Conservation (phyloP, 2,797 vertebrate genomes). For the Cynodonichthys magdalenae region DNA sequence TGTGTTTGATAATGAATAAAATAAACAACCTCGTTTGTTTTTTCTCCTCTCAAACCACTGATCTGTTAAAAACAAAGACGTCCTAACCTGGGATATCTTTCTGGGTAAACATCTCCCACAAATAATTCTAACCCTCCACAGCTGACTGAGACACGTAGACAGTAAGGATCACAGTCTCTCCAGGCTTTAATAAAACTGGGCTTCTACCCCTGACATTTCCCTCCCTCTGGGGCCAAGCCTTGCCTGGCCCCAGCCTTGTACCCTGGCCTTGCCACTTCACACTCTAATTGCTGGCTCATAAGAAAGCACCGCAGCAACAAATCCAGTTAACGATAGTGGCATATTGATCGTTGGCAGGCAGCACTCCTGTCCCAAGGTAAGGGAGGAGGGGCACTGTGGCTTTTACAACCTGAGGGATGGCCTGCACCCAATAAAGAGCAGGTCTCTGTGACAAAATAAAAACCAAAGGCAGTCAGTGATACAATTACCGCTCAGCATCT, state of each 20-base stretch:
- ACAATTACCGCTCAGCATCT: constrained; percentile 75
- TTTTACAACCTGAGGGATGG: constrained; percentile 79
- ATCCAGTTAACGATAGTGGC: constrained; percentile 81
- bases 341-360: constrained; percentile 80
- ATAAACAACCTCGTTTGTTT: constrained; percentile 23
- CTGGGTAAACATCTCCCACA: constrained; percentile 61
- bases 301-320: constrained; percentile 80
- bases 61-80: constrained; percentile 49
- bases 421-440: constrained; percentile 78
- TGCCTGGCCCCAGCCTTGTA: constrained; percentile 45
- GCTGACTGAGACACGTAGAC: constrained; percentile 66
- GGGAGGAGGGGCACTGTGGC: constrained; percentile 58
- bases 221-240: constrained; percentile 60
- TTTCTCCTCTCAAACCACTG: constrained; percentile 30
- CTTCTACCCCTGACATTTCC: constrained; percentile 70
- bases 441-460: constrained; percentile 82
- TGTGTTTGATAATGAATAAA: constrained; percentile 9
- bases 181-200: constrained; percentile 71
- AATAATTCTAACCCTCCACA: constrained; percentile 59
- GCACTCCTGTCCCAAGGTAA: constrained; percentile 68
- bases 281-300: constrained; percentile 83
- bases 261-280: constrained; percentile 72
- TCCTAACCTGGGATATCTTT: constrained; percentile 71
- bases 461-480: constrained; percentile 79
- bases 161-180: constrained; percentile 73